These are phyloP conservation scores for Synchiropus splendidus DNA, from an alignment of 2,113 vertebrate species.

Conservation along the genomic window DNA sequence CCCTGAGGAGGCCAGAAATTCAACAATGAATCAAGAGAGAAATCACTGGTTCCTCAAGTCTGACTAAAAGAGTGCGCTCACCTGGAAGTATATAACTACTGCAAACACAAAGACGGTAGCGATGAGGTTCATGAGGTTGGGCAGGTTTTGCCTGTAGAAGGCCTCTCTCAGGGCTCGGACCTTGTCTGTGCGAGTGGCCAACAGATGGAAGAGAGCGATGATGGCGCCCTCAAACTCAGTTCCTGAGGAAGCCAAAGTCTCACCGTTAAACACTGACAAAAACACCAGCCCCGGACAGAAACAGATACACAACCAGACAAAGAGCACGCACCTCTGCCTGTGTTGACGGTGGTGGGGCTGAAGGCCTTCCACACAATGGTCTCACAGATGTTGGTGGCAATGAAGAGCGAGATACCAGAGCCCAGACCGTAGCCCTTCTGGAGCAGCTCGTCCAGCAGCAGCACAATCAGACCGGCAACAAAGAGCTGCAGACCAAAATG, in stretches of 20 bases:
- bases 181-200: constrained; percentile 95
- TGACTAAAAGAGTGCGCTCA: constrained; percentile 39
- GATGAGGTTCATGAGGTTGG: constrained; percentile 97
- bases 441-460: constrained; percentile 90
- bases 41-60: background rate
- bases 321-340: constrained; percentile 79
- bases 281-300: too few relatives aligned
- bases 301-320: too few relatives aligned
- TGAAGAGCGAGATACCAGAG: constrained; percentile 96
- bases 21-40: background rate
- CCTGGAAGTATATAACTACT: constrained; percentile 99
- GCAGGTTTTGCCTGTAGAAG: constrained; percentile 97
- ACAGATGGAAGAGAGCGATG: constrained; percentile 92
- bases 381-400: constrained; percentile 98
- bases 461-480: constrained; percentile 90
- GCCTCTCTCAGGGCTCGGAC: constrained; percentile 93
- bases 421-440: constrained; percentile 96
- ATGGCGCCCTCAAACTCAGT: constrained; percentile 97
- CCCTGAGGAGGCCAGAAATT: constrained; percentile 63
- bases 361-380: constrained; percentile 99
- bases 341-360: constrained; percentile 97
- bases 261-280: too few relatives aligned
- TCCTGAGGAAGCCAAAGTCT: constrained; percentile 59
- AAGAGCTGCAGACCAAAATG: constrained; percentile 79
- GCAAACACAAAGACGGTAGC: constrained; percentile 96